Percentiles rank a stretch among this genome's conserved stretches.
Evolutionary conservation across 2,113 vertebrate species (phyloP).

Genomic region (Rhabdornis inornatus): DNA sequence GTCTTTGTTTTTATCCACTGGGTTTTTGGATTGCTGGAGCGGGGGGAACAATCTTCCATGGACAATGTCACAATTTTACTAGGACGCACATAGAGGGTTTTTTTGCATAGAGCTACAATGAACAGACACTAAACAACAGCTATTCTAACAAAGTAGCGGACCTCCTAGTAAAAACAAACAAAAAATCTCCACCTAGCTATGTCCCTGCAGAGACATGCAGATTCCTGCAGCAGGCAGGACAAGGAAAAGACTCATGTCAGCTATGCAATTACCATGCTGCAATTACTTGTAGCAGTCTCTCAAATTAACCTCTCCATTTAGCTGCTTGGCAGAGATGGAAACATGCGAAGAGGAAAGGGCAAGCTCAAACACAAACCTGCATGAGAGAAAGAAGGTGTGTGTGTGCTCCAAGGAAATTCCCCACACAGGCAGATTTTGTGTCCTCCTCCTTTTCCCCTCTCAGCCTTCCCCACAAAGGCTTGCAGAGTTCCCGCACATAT

Average conservation of each 20-base stretch:
- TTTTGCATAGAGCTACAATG: background rate
- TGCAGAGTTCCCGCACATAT: background rate
- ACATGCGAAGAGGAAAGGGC: background rate
- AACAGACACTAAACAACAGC: background rate
- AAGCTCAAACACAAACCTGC: conserved; percentile 23
- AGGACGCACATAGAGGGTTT: background rate
- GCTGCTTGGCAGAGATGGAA: conserved; percentile 7
- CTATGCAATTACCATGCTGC: background rate
- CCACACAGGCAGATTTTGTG: background rate
- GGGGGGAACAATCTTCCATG: background rate
- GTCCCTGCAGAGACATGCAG: background rate
- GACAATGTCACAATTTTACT: background rate
- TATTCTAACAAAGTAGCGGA: background rate
- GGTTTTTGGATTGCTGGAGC: background rate
- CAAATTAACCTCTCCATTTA: conserved; percentile 17
- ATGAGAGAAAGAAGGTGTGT: background rate
- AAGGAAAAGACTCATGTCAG: background rate
- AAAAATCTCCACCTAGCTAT: background rate
- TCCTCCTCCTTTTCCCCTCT: background rate
- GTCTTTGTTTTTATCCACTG: background rate
- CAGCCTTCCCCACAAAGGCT: background rate
- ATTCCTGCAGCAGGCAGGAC: conserved; percentile 7
- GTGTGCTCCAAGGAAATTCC: background rate
- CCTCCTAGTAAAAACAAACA: background rate
- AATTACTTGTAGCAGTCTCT: background rate